Evolutionary conservation across 2,888 invertebrate species (phyloP).

Genomic region (Morpho achilles): DNA sequence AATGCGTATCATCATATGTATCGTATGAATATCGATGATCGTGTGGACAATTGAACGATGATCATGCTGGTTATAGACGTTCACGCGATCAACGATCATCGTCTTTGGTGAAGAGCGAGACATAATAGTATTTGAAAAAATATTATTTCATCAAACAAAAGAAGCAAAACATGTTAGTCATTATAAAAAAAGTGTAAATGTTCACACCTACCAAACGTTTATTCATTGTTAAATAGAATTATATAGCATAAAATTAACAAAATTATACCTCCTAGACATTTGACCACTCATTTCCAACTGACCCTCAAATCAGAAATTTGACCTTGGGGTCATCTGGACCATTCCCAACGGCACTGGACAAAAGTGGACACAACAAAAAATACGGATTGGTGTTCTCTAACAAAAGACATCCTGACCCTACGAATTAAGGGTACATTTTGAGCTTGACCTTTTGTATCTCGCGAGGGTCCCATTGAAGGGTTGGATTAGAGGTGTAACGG

Average conservation of each 20-base stretch:
- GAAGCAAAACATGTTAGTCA: too few relatives aligned
- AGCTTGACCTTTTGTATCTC: constrained; percentile 49
- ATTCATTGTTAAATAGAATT: constrained; percentile 20
- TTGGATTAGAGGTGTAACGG: constrained; percentile 61
- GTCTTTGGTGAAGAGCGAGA: too few relatives aligned
- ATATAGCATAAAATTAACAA: constrained; percentile 31
- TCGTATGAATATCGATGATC: too few relatives aligned
- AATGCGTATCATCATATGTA: too few relatives aligned
- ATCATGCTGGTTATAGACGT: too few relatives aligned
- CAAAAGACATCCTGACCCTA: constrained; percentile 56
- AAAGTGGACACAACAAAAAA: constrained; percentile 55
- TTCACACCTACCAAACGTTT: constrained; percentile 5
- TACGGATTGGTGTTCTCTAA: constrained; percentile 54
- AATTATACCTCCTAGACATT: constrained; percentile 21
- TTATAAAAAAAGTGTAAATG: neutral
- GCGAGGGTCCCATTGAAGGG: constrained; percentile 41
- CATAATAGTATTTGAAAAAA: too few relatives aligned
- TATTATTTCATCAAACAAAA: too few relatives aligned
- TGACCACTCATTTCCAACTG: constrained; percentile 27
- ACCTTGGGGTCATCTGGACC: constrained; percentile 71
- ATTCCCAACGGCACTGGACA: constrained; percentile 55
- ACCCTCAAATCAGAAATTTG: constrained; percentile 49
- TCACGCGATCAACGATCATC: too few relatives aligned
- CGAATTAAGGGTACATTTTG: constrained; percentile 42
- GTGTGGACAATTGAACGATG: too few relatives aligned